phyloP scores from a whole-genome alignment of 2,113 vertebrate genomes.

The Psilopogon haemacephalus region DNA sequence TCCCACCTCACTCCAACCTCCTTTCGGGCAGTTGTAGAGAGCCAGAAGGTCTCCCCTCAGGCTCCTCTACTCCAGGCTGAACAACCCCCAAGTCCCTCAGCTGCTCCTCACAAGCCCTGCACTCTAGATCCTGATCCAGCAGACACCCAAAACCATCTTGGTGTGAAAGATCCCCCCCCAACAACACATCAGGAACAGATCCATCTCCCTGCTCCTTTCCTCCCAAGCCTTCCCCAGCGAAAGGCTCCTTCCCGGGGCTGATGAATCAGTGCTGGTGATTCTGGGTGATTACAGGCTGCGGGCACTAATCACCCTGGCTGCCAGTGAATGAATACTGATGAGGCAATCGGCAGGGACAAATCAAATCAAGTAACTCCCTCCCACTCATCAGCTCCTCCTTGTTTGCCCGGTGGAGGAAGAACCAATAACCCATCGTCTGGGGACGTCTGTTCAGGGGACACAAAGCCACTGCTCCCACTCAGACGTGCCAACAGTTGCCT shows the following conservation, averaged over 20 bases:
- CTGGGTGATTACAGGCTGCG: conserved; percentile 58
- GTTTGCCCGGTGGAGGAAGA: neutral
- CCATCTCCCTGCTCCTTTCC: neutral
- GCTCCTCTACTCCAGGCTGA: too few species aligned
- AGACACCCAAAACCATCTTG: neutral
- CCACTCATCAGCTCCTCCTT: conserved; percentile 45
- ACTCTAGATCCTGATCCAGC: neutral
- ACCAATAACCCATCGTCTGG: neutral
- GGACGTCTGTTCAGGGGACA: neutral
- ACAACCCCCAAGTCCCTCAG: too few species aligned
- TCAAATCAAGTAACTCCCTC: conserved; percentile 40
- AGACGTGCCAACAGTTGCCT: neutral
- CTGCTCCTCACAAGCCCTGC: too few species aligned
- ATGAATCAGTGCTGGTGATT: conserved; percentile 60
- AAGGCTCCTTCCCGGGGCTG: conserved; percentile 58
- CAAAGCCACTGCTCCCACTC: neutral
- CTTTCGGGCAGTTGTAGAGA: too few species aligned
- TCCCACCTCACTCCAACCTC: too few species aligned
- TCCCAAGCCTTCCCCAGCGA: conserved; percentile 1
- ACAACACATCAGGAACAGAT: accelerated
- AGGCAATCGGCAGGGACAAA: conserved; percentile 50
- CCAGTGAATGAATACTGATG: conserved; percentile 67
- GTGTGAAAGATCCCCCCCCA: accelerated
- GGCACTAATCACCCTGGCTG: conserved; percentile 52
- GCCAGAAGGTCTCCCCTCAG: too few species aligned